Conservation (phyloP, 2,113 vertebrate genomes). For the Onychorhynchus coronatus region DNA sequence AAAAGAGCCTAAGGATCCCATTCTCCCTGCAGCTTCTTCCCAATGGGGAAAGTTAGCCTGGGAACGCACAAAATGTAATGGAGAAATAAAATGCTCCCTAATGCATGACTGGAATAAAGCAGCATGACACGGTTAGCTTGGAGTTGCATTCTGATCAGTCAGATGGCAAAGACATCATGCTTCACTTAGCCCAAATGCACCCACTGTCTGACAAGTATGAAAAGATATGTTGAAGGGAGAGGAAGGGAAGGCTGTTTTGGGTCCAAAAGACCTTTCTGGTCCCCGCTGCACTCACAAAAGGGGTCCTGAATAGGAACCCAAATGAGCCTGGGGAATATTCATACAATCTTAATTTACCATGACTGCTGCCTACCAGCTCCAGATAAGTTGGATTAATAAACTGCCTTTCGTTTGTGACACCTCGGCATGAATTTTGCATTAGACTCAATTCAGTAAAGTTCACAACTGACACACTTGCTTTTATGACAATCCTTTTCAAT, state of each 20-base stretch:
- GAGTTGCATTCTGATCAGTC: not conserved
- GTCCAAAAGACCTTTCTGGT: not conserved
- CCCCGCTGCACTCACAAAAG: not conserved
- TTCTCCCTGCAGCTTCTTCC: not conserved
- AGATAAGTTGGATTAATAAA: slow-evolving; percentile 53
- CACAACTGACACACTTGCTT: slow-evolving; percentile 46
- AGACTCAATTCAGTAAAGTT: slow-evolving; percentile 58
- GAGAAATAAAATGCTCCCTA: slow-evolving; percentile 9
- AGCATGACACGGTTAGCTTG: not conserved
- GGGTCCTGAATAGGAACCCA: not conserved
- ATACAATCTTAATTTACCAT: not conserved
- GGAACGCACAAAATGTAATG: not conserved
- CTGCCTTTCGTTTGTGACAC: slow-evolving; percentile 42
- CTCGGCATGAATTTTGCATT: slow-evolving; percentile 66
- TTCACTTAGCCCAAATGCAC: not conserved
- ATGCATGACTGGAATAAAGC: slow-evolving; percentile 41
- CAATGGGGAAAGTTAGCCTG: not conserved
- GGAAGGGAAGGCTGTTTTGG: not conserved
- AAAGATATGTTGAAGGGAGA: not conserved
- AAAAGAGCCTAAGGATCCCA: not conserved
- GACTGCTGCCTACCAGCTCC: slow-evolving; percentile 29
- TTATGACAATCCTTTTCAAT: slow-evolving; percentile 47
- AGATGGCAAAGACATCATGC: not conserved
- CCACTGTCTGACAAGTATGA: not conserved
- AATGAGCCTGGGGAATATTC: slow-evolving; percentile 34